phyloP scores from a whole-genome alignment of 2,888 invertebrate genomes.

The Hylaea fasciaria region DNA sequence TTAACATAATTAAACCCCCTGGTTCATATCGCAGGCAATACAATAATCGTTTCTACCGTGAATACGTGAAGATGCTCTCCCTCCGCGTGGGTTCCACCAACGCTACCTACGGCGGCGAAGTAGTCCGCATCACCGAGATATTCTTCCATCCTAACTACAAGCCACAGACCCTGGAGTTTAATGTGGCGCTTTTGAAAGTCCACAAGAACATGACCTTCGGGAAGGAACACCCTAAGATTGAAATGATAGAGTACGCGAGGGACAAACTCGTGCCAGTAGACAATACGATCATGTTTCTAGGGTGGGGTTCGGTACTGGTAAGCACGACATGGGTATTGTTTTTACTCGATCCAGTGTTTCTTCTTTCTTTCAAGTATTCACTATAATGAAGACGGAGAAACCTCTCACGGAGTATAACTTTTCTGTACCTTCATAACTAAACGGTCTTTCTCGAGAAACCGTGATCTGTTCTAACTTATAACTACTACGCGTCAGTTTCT shows the following conservation, averaged over 20 bases:
- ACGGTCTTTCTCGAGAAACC: too few relatives aligned
- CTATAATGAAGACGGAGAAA: too few relatives aligned
- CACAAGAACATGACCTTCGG: conserved; percentile 66
- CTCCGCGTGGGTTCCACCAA: conserved; percentile 73
- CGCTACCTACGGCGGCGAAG: conserved; percentile 69
- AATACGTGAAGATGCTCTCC: conserved; percentile 75
- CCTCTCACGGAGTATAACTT: too few relatives aligned
- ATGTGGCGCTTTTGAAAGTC: conserved; percentile 67
- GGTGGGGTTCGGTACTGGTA: conserved; percentile 79
- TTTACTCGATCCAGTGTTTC: too few relatives aligned
- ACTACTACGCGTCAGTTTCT: too few relatives aligned
- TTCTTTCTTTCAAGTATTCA: too few relatives aligned
- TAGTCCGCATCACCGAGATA: conserved; percentile 66
- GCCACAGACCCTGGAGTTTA: conserved; percentile 71
- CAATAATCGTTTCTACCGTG: conserved; percentile 78
- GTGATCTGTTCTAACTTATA: too few relatives aligned
- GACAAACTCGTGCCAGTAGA: conserved; percentile 61
- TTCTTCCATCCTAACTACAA: conserved; percentile 81
- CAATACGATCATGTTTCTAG: conserved; percentile 65
- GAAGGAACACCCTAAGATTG: conserved; percentile 39
- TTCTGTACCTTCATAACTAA: too few relatives aligned
- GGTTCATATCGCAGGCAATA: conserved; percentile 67
- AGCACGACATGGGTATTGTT: conserved; percentile 34
- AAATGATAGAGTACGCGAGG: conserved; percentile 53
- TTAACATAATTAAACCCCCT: too few relatives aligned